A percentile compares a stretch with the other conserved stretches of the same genome.
phyloP scores from a whole-genome alignment of 2,888 invertebrate species.

The Nemotelus pantherinus region DNA sequence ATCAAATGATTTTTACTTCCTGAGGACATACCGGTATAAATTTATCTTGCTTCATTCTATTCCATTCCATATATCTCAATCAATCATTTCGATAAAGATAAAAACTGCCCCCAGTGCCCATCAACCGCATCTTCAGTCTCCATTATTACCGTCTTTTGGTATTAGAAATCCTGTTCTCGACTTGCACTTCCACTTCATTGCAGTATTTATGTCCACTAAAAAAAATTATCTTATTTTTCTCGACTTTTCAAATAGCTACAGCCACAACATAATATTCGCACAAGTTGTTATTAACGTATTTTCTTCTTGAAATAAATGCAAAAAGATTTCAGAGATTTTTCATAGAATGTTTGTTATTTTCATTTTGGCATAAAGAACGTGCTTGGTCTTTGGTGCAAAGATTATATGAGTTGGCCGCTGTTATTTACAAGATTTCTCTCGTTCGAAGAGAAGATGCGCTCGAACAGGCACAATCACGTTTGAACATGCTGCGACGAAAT shows the following conservation, averaged over 20 bases:
- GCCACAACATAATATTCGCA: too few species aligned
- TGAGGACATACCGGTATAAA: neutral
- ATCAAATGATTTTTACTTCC: neutral
- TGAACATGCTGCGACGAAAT: neutral
- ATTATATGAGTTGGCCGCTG: neutral
- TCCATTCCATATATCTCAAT: neutral
- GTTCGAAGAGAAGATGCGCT: neutral
- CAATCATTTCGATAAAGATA: neutral
- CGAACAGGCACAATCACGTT: conserved; percentile 11
- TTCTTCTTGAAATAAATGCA: conserved; percentile 6
- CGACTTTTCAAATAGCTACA: too few species aligned
- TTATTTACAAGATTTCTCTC: neutral
- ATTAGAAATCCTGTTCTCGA: too few species aligned
- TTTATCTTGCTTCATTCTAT: neutral
- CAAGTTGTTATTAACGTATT: neutral
- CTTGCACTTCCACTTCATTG: too few species aligned
- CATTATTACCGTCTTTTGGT: too few species aligned
- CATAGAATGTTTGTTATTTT: neutral
- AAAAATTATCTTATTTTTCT: too few species aligned
- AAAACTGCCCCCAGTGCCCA: neutral
- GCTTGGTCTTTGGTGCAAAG: neutral
- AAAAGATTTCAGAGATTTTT: conserved; percentile 3
- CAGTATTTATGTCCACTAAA: too few species aligned
- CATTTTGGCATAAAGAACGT: too few species aligned
- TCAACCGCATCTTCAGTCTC: too few species aligned